Conservation (phyloP, 2,797 vertebrate species). For the Monodelphis domestica region DNA sequence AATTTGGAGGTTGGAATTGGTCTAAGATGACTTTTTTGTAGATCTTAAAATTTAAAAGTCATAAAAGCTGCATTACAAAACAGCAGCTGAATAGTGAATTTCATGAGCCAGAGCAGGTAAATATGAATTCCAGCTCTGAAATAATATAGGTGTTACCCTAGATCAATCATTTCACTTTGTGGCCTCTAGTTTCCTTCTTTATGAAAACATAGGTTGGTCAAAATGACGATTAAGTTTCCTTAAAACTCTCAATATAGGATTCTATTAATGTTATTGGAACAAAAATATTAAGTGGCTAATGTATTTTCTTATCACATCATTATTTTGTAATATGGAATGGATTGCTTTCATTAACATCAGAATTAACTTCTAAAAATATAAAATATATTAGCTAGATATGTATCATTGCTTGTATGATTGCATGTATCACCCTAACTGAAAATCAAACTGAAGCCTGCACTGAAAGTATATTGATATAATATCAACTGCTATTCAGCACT, state of each 20-base stretch:
- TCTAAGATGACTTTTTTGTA: neutral
- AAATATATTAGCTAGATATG: neutral
- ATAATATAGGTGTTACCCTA: neutral
- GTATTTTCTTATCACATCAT: neutral
- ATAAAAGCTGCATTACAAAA: neutral
- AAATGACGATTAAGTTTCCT: neutral
- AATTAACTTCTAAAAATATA: neutral
- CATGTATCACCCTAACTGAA: neutral
- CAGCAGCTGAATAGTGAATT: neutral
- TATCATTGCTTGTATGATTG: neutral
- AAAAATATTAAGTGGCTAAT: neutral
- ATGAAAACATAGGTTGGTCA: neutral
- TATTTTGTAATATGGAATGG: neutral
- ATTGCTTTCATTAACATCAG: neutral
- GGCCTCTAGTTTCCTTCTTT: neutral
- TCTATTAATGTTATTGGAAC: neutral
- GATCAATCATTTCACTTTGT: neutral
- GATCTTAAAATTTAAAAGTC: neutral
- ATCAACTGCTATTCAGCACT: neutral
- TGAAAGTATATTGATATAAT: neutral
- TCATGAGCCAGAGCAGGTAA: neutral
- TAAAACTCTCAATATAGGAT: neutral
- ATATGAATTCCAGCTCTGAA: neutral
- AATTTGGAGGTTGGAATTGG: neutral
- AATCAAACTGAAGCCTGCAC: neutral